Base-by-base conservation (phyloP, 1,140 invertebrate species). In the Bombus balteatus region DNA sequence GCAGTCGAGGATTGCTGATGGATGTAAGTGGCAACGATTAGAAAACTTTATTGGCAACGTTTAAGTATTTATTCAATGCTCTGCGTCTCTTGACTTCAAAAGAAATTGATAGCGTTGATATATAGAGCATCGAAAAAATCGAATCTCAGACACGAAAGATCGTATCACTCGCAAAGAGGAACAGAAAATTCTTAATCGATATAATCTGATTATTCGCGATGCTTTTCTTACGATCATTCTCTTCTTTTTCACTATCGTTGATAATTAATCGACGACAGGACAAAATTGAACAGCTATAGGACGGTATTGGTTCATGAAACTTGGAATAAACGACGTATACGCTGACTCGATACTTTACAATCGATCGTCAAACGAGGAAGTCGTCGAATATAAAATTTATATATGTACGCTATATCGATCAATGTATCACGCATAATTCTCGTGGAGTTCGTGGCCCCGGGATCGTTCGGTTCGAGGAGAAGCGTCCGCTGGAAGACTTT, bases 401-500 rank as follows among this genome's bases (percentile, higher is more conserved):
- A 22, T 53, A 53, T 2, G 47, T 22, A 22, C 47, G 47, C 6
- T 53, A 22, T 34, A 25, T 34, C n/a, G 34, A 39, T 76, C 12
- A 10, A 2, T 18, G 75, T 39, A n/a, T 62, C 41, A 9, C 39
- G 28, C 37, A 25, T 41, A 66, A 47, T 74, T 18, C 65, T 41
- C 39, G 32, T 68, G 2, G 22, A 66, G 72, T n/a, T 47, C 25
- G 12, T 32, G 47, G 37, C 72, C 53, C 41, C 34, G 37, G 9
- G 34, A 22, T 34, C 43, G 72, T 80, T 88, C 76, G 85, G 80
- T 77, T 37, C 47, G 81, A 81, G 81, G 73, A 81, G 57, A 28
- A 28, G 75, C 72, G 88, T 80, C 77, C 47, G 57, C 12, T 39
- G 74, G 28, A 71, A 73, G 47, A 77, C 81, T 83, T 84, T 74